These are phyloP conservation scores for Amyelois transitella DNA, from an alignment of 1,140 invertebrate species.

Conservation along the genomic window DNA sequence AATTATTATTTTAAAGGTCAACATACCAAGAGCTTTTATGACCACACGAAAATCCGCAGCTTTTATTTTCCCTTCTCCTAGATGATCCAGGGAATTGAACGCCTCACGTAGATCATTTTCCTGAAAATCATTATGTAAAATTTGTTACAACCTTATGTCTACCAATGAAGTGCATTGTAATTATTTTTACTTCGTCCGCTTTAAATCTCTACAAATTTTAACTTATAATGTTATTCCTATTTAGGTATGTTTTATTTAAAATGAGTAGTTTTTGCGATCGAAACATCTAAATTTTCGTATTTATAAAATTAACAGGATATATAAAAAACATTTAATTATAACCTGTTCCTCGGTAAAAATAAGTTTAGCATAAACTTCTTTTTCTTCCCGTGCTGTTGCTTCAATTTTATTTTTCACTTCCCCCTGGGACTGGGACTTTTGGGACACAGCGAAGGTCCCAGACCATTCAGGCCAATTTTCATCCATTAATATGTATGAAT, in stretches of 20 bases:
- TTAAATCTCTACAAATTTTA: no score
- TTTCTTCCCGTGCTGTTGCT: constrained; percentile 10
- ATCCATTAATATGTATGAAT: background rate
- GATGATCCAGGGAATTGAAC: constrained; percentile 57
- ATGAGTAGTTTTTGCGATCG: no score
- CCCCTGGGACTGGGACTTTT: background rate
- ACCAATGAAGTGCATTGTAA: no score
- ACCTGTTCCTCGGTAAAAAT: constrained; percentile 43
- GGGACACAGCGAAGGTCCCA: background rate
- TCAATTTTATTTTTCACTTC: background rate
- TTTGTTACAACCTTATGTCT: no score
- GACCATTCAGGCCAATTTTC: background rate
- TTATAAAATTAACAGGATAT: no score
- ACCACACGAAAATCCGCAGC: constrained; percentile 61
- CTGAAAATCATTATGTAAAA: constrained; percentile 39
- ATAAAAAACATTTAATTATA: no score
- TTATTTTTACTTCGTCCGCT: no score
- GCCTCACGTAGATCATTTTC: constrained; percentile 49
- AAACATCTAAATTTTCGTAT: no score
- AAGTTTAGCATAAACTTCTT: constrained; percentile 36
- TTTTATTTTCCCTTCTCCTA: constrained; percentile 62
- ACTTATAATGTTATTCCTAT: no score
- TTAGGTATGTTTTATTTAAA: no score
- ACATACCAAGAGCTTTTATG: constrained; percentile 59
- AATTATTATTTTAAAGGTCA: no score